These are phyloP conservation scores for Tinea trinotella DNA, from an alignment of 2,888 invertebrate genomes.

Conservation along the genomic window DNA sequence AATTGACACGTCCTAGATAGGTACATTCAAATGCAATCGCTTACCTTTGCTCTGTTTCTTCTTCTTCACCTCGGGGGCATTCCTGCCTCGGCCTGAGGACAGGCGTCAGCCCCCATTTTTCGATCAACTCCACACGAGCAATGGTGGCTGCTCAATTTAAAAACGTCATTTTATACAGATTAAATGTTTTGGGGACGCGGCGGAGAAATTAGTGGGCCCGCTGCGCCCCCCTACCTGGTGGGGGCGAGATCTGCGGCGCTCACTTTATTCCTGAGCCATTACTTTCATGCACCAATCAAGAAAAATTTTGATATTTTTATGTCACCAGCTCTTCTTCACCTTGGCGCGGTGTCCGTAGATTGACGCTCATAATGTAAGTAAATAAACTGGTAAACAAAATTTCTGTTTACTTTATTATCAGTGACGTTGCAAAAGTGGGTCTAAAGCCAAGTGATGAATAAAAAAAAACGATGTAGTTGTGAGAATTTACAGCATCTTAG, in stretches of 20 bases:
- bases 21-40: constrained; percentile 29
- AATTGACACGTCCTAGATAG: constrained; percentile 20
- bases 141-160: constrained; percentile 85
- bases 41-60: constrained; percentile 81
- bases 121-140: constrained; percentile 97
- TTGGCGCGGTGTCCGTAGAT: not conserved
- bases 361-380: not conserved
- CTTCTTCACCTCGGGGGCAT: constrained; percentile 85
- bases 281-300: constrained; percentile 25
- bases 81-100: constrained; percentile 97
- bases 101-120: constrained; percentile 98
- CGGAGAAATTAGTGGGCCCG: constrained; percentile 54
- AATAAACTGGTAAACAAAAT: constrained; percentile 19
- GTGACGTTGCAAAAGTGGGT: not conserved
- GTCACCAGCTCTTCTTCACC: constrained; percentile 1
- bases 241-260: constrained; percentile 44
- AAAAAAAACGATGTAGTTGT: not conserved
- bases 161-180: constrained; percentile 48
- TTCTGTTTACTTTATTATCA: not conserved
- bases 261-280: constrained; percentile 46
- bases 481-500: not conserved
- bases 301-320: constrained; percentile 15
- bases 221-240: constrained; percentile 61
- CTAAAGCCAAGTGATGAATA: not conserved
- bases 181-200: constrained; percentile 34